Evolutionary conservation across 2,113 vertebrate genomes (phyloP), one percentile per base, ranked within the genome.

Genomic region (Petroica traversi): DNA sequence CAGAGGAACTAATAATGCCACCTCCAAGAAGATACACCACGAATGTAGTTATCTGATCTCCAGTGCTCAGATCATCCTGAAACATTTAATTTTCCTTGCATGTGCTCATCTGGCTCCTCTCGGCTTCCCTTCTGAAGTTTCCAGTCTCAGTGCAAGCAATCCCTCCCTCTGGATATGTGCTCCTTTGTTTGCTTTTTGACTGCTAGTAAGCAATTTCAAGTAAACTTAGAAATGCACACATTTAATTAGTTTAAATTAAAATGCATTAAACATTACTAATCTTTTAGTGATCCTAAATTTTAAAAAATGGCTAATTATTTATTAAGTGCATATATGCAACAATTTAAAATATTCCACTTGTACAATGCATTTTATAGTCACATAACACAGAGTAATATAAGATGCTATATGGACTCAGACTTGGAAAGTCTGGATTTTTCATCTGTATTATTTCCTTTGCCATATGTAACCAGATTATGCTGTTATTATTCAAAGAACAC

Each of bases 11-110:
- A 25, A 34, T 9, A 64, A 69, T 2, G n/a, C 24, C 72, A 43
- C 58, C 78, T 81, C 58, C 59, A 59, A 57, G 78, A 66, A 79
- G 74, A 74, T 31, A 85, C 19, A 62, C 17, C 43, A 55, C 0
- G 1, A 67, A 33, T 83, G 62, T 2, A 52, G 74, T 69, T 91
- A 95, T 36, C 74, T 71, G 94, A 89, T 89, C 54, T 54, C 33
- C 49, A 62, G 49, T 58, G 54, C 59, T 85, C 58, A 66, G 57
- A 79, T 48, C 1, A 0, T 54, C 55, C 85, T 63, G 68, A 97
- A 96, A 95, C 36, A 77, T 89, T 86, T 84, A 25, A 91, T 92
- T 95, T 94, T 93, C 88, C 80, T 88, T 62, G 51, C 59, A 36
- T 89, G 72, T 51, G 51, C 55, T 94, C 16, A 2, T 34, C 52